Evolutionary conservation across 1,140 invertebrate species (phyloP), one percentile per base, ranked within the genome.

Genomic region (Vollenhovia emeryi): DNA sequence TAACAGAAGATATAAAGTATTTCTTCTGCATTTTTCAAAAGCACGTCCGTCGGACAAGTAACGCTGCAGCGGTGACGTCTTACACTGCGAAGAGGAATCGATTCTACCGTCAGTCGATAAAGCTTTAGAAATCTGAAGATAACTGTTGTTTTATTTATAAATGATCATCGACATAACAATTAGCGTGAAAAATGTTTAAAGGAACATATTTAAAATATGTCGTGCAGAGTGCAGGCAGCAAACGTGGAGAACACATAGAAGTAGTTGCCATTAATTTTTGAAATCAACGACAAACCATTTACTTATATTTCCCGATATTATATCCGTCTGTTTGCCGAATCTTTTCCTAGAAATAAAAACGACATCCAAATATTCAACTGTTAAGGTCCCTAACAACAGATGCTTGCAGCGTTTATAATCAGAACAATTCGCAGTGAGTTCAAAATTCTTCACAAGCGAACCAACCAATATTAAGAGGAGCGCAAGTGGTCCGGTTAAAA

Each of bases 51-150:
- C 36, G 9, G 36, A 43, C 36, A 73, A 48, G 40, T 43, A 74
- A 48, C 64, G 66, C 73, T 73, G 48, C 73, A 33, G 68, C 52
- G 87, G 88, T 27, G 21, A 30, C 57, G 7, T n/a, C 33, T 45
- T 45, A 24, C 69, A 89, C 85, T 86, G 59, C 45, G 7, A 52
- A n/a, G 18, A 52, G 21, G 55, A 55, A 57, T 74, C 66, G 27
- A 76, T 86, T 68, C 36, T 36, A 86, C 73, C 79, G 52, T 24
- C 52, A 21, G 88, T 64, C 87, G 88, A 86, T 89, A 89, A 89
- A 40, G 15, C 4, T 73, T 71, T 7, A 73, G 5, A 82, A 69
- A 55, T 36, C 36, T 33, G 18, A 73, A n/a, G 66, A 33, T 73
- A 82, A 82, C 8, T 15, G 7, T 33, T 11, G 33, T 36, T 64